Percentiles rank a stretch among this genome's conserved stretches.
phyloP scores from a whole-genome alignment of 2,113 vertebrate species.

The Penelope pileata region DNA sequence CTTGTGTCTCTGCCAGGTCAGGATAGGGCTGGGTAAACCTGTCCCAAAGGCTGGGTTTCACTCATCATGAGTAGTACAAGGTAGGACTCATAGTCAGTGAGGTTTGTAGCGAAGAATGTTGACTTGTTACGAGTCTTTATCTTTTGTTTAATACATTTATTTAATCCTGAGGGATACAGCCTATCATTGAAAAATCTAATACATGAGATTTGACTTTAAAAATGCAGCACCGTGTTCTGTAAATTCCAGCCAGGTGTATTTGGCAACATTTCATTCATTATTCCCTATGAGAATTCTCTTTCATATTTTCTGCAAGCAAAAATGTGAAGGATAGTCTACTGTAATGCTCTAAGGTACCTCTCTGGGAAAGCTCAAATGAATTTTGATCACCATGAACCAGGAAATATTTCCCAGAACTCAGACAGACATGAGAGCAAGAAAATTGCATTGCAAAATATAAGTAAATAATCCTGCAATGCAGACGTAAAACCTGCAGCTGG shows the following conservation, averaged over 20 bases:
- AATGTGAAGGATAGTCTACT: not conserved
- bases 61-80: not conserved
- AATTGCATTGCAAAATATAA: not conserved
- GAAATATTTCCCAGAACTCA: not conserved
- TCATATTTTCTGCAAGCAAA: not conserved
- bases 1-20: not conserved
- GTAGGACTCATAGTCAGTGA: not conserved
- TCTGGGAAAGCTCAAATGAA: not conserved
- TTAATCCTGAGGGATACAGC: not conserved
- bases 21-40: not conserved
- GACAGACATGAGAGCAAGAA: not conserved
- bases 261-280: conserved; percentile 10
- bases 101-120: not conserved
- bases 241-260: conserved; percentile 27
- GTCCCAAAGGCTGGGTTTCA: not conserved
- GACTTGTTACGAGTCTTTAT: not conserved
- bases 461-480: rapidly evolving
- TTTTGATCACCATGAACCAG: conserved; percentile 9
- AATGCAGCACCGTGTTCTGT: not conserved
- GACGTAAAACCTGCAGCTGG: not conserved
- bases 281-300: not conserved
- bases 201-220: not conserved
- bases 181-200: not conserved
- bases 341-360: not conserved
- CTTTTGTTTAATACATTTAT: not conserved